These are phyloP conservation scores for Pyrrhosoma nymphula DNA, from an alignment of 2,888 invertebrate genomes.

Conservation along the genomic window DNA sequence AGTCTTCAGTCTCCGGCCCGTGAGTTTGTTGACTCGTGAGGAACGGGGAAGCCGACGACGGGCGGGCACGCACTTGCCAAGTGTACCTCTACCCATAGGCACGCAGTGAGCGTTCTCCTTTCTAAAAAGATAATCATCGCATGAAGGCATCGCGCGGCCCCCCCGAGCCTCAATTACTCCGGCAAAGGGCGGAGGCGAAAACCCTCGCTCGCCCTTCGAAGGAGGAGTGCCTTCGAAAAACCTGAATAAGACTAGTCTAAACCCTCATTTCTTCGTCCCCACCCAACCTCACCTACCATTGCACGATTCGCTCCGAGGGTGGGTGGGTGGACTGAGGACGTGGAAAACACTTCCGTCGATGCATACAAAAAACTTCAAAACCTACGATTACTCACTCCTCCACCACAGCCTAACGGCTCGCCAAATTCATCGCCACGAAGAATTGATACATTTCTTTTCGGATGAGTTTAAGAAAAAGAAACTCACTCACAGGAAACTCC, in stretches of 20 bases:
- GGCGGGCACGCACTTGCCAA: background rate
- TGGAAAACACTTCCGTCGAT: background rate
- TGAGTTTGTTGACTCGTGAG: background rate
- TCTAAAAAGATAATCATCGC: conserved; percentile 27
- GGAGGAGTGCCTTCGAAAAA: background rate
- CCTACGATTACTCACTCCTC: background rate
- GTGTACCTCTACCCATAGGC: background rate
- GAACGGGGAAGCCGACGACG: background rate
- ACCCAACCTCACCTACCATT: background rate
- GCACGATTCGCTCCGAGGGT: background rate
- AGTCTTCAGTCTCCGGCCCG: background rate
- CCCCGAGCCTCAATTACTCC: background rate
- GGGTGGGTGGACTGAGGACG: background rate
- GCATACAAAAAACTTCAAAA: background rate
- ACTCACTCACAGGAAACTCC: no score
- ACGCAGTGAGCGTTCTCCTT: background rate
- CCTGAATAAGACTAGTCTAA: background rate
- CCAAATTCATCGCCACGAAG: background rate
- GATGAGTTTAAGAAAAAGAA: no score
- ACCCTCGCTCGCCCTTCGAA: background rate
- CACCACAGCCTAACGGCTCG: background rate
- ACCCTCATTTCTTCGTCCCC: background rate
- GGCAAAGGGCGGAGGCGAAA: background rate
- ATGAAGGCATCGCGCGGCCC: no score
- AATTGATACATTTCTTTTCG: background rate